Percentiles rank a stretch among this genome's conserved stretches.
Evolutionary conservation across 1,140 invertebrate genomes (phyloP).

Genomic region (Telenomus remus): DNA sequence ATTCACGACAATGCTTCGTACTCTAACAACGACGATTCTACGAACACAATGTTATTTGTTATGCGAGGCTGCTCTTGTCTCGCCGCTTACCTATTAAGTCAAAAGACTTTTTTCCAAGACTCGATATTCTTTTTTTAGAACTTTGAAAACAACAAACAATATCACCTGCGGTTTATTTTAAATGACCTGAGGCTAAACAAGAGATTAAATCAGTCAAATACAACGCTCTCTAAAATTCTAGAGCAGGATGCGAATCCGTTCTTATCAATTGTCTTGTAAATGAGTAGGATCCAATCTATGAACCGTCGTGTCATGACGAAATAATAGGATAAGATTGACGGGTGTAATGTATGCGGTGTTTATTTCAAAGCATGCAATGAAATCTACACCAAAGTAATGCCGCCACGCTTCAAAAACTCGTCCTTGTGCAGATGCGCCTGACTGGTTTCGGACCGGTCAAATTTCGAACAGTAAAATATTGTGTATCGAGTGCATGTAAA

Average conservation of each 20-base stretch:
- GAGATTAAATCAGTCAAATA: not conserved
- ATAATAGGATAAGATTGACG: conserved; percentile 48
- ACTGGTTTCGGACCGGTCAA: conserved; percentile 58
- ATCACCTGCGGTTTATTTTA: not conserved
- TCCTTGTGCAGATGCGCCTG: conserved; percentile 60
- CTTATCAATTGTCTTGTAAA: conserved; percentile 9
- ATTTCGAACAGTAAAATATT: conserved; percentile 63
- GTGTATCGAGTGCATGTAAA: conserved; percentile 55
- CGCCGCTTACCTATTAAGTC: too few relatives aligned
- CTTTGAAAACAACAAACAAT: not conserved
- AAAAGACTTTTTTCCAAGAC: not conserved
- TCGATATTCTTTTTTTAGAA: not conserved
- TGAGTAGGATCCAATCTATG: conserved; percentile 15
- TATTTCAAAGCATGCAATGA: conserved; percentile 63
- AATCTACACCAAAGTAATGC: conserved; percentile 63
- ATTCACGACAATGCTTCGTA: conserved; percentile 56
- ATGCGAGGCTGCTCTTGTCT: conserved; percentile 5
- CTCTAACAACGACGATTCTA: conserved; percentile 26
- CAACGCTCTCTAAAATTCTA: not conserved
- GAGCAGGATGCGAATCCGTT: not conserved
- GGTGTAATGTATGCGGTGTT: conserved; percentile 61
- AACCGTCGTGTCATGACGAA: conserved; percentile 23
- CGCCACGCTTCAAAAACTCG: conserved; percentile 49
- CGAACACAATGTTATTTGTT: conserved; percentile 44
- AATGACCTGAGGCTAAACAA: not conserved